Evolutionary conservation across 2,888 invertebrate species (phyloP), one percentile per base, ranked within the genome.

Genomic region (Patella pellucida): DNA sequence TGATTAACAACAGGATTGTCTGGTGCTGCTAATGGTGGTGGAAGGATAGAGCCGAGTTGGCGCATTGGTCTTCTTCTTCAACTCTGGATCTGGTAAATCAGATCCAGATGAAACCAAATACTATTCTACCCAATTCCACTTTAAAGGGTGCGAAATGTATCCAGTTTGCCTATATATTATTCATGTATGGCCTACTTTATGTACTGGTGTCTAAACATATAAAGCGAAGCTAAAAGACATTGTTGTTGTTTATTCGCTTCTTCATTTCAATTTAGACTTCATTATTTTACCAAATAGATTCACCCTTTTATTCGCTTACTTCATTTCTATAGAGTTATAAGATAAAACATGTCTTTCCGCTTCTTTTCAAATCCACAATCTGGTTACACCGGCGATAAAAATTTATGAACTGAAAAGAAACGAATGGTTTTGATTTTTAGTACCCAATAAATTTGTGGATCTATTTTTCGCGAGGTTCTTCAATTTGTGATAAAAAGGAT

Each of bases 381-480:
- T 62, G 62, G 19, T 23, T 62, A 62, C 19, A 62, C 62, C 19
- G 19, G 11, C 12, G 19, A 62, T 62, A 62, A 62, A 62, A 62
- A 62, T 62, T 62, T 62, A 62, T 62, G 62, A 62, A 19, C 62
- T 62, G 62, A 19, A 62, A 62, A 62, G 62, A 62, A 62, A 56
- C 56, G 56, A 62, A 62, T 23, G 19, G 62, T 62, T 62, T 62
- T 23, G 23, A 62, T 62, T 62, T 62, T 62, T 62, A 62, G 62
- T 62, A 62, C 62, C 62, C 23, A 12, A 23, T 62, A n/a, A 62
- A 62, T 62, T 62, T 62, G 23, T 62, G 62, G 62, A 23, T 62
- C 11, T 62, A 62, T 62, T 62, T 62, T 62, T 62, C 62, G 62
- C 62, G 62, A 62, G 62, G 62, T 62, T 62, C 62, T 62, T 62